Evolutionary conservation across 2,888 invertebrate genomes (phyloP).

Genomic region (Drosophila crucigera): DNA sequence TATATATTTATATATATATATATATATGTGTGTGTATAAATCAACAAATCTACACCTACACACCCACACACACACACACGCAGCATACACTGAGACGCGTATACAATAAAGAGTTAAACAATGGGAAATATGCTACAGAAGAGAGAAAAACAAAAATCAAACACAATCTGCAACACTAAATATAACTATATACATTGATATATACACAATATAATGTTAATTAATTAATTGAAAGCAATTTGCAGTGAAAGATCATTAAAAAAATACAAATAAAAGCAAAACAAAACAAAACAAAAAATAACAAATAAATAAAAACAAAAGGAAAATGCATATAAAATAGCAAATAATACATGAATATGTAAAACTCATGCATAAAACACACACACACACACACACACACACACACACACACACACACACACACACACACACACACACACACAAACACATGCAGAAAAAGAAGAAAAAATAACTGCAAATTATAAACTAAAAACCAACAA

Average conservation of each 20-base stretch:
- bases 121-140: conserved; percentile 35
- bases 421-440: conserved; percentile 3
- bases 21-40: conserved; percentile 13
- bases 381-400: conserved; percentile 4
- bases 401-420: conserved; percentile 8
- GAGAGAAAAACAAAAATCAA: conserved; percentile 22
- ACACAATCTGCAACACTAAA: conserved; percentile 34
- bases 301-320: not conserved
- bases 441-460: conserved; percentile 7
- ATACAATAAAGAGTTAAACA: conserved; percentile 31
- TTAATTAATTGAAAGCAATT: conserved; percentile 55
- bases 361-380: conserved; percentile 46
- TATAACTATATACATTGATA: conserved; percentile 32
- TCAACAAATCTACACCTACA: conserved; percentile 16
- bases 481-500: conserved; percentile 20
- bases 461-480: conserved; percentile 8
- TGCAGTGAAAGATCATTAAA: conserved; percentile 33
- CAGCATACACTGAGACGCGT: conserved; percentile 26
- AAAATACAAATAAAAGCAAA: conserved; percentile 16
- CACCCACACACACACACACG: conserved; percentile 16
- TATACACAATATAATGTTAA: conserved; percentile 43
- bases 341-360: conserved; percentile 34
- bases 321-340: conserved; percentile 28
- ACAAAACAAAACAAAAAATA: conserved; percentile 2
- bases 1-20: conserved; percentile 14